Base-by-base conservation (phyloP, 2,113 vertebrate species). In the Lophius piscatorius region DNA sequence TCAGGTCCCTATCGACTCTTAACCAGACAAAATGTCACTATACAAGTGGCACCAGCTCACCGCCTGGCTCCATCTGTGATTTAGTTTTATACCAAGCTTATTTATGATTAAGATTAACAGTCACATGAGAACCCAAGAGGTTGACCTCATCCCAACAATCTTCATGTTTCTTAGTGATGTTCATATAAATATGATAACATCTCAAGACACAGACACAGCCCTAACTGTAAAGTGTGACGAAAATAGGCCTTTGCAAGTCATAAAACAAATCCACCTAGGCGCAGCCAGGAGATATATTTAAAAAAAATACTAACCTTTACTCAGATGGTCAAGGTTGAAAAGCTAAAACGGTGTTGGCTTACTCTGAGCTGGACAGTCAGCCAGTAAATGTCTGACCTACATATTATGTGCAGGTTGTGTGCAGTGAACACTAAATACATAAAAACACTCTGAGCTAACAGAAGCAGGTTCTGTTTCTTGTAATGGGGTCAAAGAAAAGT, bases 201-300 rank as follows among this genome's bases (percentile, higher is more conserved):
- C 70, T 70, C 29, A 17, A n/a, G 33, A 41, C 68, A 77, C 21
- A 36, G 78, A 57, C 62, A 44, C 72, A 63, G 81, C 63, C 57
- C 41, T 64, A 14, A 42, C 10, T n/a, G 41, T n/a, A 23, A 20
- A n/a, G 28, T 24, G 56, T 50, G 63, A 50, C 63, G 63, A 76
- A 79, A 78, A 71, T 44, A 63, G 39, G 36, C 62, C 60, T 50
- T 40, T 52, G 23, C 23, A 11, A 52, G 63, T 61, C 31, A 58
- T 63, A 36, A 46, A 78, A 63, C 11, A 14, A 50, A 5, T 33
- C 17, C 39, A 56, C 16, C 17, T 55, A 36, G 38, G 38, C 72
- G 29, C 36, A 14, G 41, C 41, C 28, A 26, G 42, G 21, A 21
- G 50, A 50, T 88, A 88, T 87, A 89, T 86, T 75, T 85, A 87